Conservation (phyloP, 2,113 vertebrate species). For the Morone chrysops region DNA sequence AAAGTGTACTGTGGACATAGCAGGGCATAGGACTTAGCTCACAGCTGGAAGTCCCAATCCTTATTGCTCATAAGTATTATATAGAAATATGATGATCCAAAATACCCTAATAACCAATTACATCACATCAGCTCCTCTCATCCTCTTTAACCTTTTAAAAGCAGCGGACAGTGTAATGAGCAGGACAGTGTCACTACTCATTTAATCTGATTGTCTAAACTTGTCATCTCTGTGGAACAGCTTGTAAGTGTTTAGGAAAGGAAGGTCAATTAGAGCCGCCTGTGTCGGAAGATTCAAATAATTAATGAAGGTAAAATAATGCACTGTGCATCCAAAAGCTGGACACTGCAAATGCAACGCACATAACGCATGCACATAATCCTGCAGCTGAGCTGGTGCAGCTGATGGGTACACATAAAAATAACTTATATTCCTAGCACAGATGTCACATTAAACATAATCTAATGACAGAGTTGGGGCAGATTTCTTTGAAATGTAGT, state of each 20-base stretch:
- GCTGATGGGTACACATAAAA: too few species aligned
- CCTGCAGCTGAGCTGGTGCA: not conserved
- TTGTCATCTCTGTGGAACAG: conserved; percentile 10
- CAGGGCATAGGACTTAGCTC: not conserved
- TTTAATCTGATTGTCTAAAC: conserved; percentile 12
- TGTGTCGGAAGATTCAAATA: conserved; percentile 14
- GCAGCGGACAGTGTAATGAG: conserved; percentile 18
- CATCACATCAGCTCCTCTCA: not conserved
- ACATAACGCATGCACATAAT: not conserved
- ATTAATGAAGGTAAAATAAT: conserved; percentile 1
- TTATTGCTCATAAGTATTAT: not conserved
- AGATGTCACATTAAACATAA: not conserved
- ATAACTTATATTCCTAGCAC: not conserved
- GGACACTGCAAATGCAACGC: not conserved
- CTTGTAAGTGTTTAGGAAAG: not conserved
- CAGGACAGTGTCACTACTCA: conserved; percentile 16
- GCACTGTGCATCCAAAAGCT: not conserved
- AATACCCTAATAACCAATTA: not conserved
- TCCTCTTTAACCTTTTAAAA: conserved; percentile 7
- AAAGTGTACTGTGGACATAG: not conserved
- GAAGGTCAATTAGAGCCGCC: conserved; percentile 2
- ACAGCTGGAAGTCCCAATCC: not conserved
- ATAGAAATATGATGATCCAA: not conserved
- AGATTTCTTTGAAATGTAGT: too few species aligned
- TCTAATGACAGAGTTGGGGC: too few species aligned